Base-by-base conservation (phyloP, 1,140 invertebrate species). In the Cydia fagiglandana region DNA sequence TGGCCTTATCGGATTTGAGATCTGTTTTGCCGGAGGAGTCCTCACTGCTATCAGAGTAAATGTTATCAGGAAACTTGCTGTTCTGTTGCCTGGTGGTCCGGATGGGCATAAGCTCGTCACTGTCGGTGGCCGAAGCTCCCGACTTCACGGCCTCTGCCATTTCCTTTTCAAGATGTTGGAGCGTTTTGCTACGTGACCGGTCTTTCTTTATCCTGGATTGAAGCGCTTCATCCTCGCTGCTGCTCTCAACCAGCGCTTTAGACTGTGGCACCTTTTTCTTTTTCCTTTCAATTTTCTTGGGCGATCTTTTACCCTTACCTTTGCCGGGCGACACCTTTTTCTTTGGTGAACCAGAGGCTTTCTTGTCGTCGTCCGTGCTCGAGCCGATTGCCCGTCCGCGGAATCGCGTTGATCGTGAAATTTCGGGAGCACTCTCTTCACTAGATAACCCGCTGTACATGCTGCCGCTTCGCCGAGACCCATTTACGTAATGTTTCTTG, bases 401-500 rank as follows among this genome's bases (percentile, higher is more conserved):
- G 87, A 93, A 93, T 83, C 91, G 92, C 75, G 88, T 86, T 64
- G 83, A 83, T 56, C 89, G 92, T 83, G 77, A 86, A 76, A 88
- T 88, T 78, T 93, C 94, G 78, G 83, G 89, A 78, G 83, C 85
- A 83, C 92, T 93, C 78, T 96, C 95, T 79, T 95, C 94, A 83
- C 95, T 96, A 1, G 96, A 96, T 28, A 95, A 80, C 50, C 95
- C 95, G 86, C 95, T 96, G 77, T 95, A 96, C 64, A 96, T 90
- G 82, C 94, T 94, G 77, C 92, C 94, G 80, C 94, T 95, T 81
- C 95, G 94, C 78, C 95, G 94, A 24, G 95, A 95, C 56, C 96
- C 96, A 86, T 97, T 97, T 20, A 96, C 95, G 86, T 97, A 97
- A 74, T 95, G 88, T 82, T 95, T 95, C 83, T 96, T 96, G 83